Evolutionary conservation across 2,888 invertebrate species (phyloP).

Genomic region (Syritta pipiens): DNA sequence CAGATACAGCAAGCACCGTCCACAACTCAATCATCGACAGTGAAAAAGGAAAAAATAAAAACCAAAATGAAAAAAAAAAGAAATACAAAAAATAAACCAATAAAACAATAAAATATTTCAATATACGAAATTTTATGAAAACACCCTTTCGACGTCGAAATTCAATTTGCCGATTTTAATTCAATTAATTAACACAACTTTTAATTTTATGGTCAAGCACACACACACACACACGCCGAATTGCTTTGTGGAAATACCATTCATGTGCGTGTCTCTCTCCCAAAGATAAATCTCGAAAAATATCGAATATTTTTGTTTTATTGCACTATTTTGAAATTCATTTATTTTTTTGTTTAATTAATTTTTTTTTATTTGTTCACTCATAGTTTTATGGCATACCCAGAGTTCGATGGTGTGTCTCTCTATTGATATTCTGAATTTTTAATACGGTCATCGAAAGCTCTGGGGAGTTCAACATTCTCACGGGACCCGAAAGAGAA

Average conservation of each 20-base stretch:
- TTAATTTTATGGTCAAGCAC: constrained; percentile 41
- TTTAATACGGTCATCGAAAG: constrained; percentile 3
- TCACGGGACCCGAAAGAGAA: neutral
- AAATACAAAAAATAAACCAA: constrained; percentile 17
- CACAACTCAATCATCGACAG: constrained; percentile 13
- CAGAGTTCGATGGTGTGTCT: neutral
- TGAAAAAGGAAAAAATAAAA: neutral
- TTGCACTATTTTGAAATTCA: constrained; percentile 32
- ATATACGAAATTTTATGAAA: constrained; percentile 48
- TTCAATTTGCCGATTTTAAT: constrained; percentile 50
- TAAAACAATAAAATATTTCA: constrained; percentile 41
- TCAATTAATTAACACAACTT: constrained; percentile 54
- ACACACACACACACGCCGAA: neutral
- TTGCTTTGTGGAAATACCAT: constrained; percentile 9
- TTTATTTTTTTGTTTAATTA: constrained; percentile 21
- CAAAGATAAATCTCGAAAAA: constrained; percentile 34
- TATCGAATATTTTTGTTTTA: constrained; percentile 9
- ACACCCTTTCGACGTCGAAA: constrained; percentile 35
- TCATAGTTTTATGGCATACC: constrained; percentile 3
- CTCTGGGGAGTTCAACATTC: constrained; percentile 21
- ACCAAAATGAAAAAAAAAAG: neutral
- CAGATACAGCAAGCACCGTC: neutral
- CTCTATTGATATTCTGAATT: constrained; percentile 24
- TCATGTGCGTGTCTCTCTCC: constrained; percentile 13
- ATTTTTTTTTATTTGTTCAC: constrained; percentile 4